Evolutionary conservation across 37 sponge, comb jelly and placozoan genomes (phyloP), one percentile per base, ranked within the genome.

Genomic region (Cladorhizidae sp.): DNA sequence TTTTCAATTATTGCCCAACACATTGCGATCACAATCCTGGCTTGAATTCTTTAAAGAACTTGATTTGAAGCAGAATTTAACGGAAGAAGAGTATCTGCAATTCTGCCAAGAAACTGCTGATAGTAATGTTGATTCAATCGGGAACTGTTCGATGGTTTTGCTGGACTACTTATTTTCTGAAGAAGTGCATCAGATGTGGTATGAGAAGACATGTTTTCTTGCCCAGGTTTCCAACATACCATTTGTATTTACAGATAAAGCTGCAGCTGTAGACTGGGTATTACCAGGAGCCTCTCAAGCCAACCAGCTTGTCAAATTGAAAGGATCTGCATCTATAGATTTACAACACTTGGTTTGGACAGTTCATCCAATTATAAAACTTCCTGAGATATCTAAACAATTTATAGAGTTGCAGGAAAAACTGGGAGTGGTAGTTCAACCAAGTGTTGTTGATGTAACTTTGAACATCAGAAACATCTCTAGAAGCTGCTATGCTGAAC

Each of bases 261-360:
- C 57, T 12, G 37, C 65, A 63, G 25, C n/a, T 2, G 25, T 78
- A 15, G 82, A 45, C 0, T 88, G 88, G 88, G 77, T 88, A 33
- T 18, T 25, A 59, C 29, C 78, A 6, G 50, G 63, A 72, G 62
- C 56, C 36, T 29, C 23, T 40, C 40, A 67, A 28, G 20, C 73
- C 22, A 76, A 69, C 40, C 42, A 57, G 33, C 22, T 54, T 5
- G 67, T 52, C 0, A 29, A 2, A 23, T 51, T 81, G 72, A 69
- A 76, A 38, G 65, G 79, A 61, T 42, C 73, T 62, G 58, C 29
- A 25, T 26, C 18, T 17, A 0, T 18, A 7, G 29, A 70, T 41
- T 20, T 67, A 35, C 33, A 29, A 32, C 25, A 70, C 21, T 57
- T 82, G 11, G 7, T 88, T 41, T 88, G 88, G 88, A 81, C 88